Evolutionary conservation across 2,797 vertebrate species (phyloP), one percentile per base, ranked within the genome.

Genomic region (Acanthis flammea): DNA sequence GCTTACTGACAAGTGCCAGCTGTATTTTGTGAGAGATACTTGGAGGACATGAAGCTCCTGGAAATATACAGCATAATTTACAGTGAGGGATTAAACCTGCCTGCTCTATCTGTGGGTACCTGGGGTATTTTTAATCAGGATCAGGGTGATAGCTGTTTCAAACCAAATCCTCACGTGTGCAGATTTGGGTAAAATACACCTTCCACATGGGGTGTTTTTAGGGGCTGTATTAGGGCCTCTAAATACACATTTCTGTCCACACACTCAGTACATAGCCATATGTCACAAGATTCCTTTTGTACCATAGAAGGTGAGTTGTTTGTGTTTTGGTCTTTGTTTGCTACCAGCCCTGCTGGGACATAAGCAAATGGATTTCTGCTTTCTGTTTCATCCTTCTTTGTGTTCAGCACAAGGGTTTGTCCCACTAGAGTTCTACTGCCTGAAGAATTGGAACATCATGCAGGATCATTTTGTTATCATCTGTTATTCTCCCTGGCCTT

Each of bases 81-180:
- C 58, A 45, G 10, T 24, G 18, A 53, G 33, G 22, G 25, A 24
- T 65, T 58, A 65, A 58, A 51, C 22, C 25, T 58, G 30, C 33
- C 45, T 65, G 25, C 39, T 45, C 4, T 71, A 4, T 23, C 65
- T 58, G 22, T 35, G 30, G 39, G 7, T 28, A 23, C 72, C 72
- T 58, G 45, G 55, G 22, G 25, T 33, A 51, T 57, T 77, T 88
- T 61, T 54, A 28, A 42, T 48, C 31, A 68, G 27, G 22, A n/a
- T 42, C 15, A 17, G 35, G 19, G 5, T 48, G 41, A 15, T 23
- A 54, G 25, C 31, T 25, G 25, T 35, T 66, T 73, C 53, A 53
- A 47, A n/a, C 12, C 22, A 53, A 62, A 47, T 30, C 41, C 33
- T 67, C 14, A n/a, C 0, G 0, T 27, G 21, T 67, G 54, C 35